These are phyloP conservation scores for Patella ulyssiponensis DNA, from an alignment of 2,888 invertebrate genomes.

Conservation along the genomic window DNA sequence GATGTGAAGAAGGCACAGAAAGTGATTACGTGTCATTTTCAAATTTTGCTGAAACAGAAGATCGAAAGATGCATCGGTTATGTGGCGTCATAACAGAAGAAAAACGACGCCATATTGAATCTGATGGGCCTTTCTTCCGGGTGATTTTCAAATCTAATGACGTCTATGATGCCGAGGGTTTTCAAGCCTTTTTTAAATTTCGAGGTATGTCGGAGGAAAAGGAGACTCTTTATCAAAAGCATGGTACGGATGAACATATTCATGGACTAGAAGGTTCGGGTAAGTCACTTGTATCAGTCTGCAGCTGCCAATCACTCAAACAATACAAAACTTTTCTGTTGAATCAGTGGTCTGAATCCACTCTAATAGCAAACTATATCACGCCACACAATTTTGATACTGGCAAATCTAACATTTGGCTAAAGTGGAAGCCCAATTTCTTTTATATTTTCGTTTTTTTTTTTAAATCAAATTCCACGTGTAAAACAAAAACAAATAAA, in stretches of 20 bases:
- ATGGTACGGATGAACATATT: conserved; percentile 3
- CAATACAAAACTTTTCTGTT: no score
- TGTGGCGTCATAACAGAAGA: conserved; percentile 80
- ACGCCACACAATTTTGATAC: no score
- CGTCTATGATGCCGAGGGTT: conserved; percentile 92
- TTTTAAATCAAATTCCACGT: no score
- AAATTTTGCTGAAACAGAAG: conserved; percentile 84
- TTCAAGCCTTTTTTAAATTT: conserved; percentile 92
- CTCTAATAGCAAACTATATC: no score
- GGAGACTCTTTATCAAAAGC: background rate
- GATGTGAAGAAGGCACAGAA: conserved; percentile 90
- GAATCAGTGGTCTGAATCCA: no score
- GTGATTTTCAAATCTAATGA: conserved; percentile 96
- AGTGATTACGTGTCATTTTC: conserved; percentile 98
- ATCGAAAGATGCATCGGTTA: conserved; percentile 89
- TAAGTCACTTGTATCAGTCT: background rate
- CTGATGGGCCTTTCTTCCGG: conserved; percentile 93
- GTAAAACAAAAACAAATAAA: no score
- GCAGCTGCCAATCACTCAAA: background rate
- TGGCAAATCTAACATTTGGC: no score
- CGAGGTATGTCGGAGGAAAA: conserved; percentile 77
- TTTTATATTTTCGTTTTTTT: no score
- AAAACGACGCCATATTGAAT: conserved; percentile 74
- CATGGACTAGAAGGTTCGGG: background rate
- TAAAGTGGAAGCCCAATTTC: no score